Evolutionary conservation across 1,140 invertebrate genomes (phyloP), one percentile per base, ranked within the genome.

Genomic region (Steinernema feltiae): DNA sequence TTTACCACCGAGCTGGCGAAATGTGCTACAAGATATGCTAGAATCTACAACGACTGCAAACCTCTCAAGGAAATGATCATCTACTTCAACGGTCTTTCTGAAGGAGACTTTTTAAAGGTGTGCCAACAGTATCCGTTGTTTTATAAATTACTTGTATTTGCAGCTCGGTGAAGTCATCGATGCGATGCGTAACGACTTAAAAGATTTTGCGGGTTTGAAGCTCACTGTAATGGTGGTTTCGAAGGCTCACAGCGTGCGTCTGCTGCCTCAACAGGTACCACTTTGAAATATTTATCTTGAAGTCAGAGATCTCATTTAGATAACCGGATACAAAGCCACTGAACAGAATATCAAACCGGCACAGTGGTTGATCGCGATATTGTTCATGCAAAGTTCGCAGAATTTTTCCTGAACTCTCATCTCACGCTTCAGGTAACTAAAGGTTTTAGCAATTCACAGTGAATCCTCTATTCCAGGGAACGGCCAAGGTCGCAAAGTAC

Each of bases 401-500:
- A 41, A 41, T 41, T 41, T 41, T 41, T 41, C 18, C 7, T 41
- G 7, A 41, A 7, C 7, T 41, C 35, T 7, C 35, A 41, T 41
- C 35, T 7, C 7, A 41, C 35, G 35, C 18, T 41, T 7, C 35
- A 41, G 35, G 35, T 41, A 41, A n/a, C n/a, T n/a, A n/a, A 35
- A 27, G 71, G n/a, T n/a, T n/a, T n/a, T n/a, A n/a, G n/a, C n/a
- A n/a, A n/a, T n/a, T n/a, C n/a, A n/a, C n/a, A n/a, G n/a, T n/a
- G n/a, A n/a, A n/a, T n/a, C 35, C 35, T 41, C 35, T 18, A 18
- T 41, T 41, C 7, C 18, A 41, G 35, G 35, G 35, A 41, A 7
- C 35, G 35, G 35, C 48, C 46, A 74, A 74, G 32, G 32, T 31
- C 1, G 41, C 73, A 7, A 32, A 63, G 18, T 74, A 41, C 46